Conservation (phyloP, 2,888 invertebrate species). For the Saturnia japonica region DNA sequence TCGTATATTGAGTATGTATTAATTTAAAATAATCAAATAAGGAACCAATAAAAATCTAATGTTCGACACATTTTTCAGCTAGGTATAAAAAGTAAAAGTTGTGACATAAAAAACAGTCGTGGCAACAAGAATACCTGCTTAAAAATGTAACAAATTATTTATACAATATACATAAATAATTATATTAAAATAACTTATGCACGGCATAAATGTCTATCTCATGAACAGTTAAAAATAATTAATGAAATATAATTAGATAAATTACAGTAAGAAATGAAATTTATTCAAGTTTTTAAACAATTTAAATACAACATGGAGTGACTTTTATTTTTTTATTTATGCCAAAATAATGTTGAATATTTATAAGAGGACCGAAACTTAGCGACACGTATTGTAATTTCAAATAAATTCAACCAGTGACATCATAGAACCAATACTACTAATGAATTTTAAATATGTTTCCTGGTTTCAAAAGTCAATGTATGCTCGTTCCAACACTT, state of each 20-base stretch:
- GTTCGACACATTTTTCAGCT: background rate
- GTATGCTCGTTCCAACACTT: background rate
- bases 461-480: constrained; percentile 6
- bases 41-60: constrained; percentile 11
- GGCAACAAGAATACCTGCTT: background rate
- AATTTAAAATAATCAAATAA: constrained; percentile 17
- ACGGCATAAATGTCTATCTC: background rate
- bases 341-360: background rate
- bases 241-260: constrained; percentile 4
- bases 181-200: background rate
- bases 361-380: background rate
- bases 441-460: constrained; percentile 2
- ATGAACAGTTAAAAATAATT: background rate
- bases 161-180: background rate
- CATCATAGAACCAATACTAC: background rate
- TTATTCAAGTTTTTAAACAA: constrained; percentile 10
- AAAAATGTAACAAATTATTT: background rate
- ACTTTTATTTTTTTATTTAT: constrained; percentile 17
- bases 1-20: background rate
- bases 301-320: constrained; percentile 19
- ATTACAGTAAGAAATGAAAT: background rate
- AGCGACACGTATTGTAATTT: background rate
- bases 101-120: constrained; percentile 12
- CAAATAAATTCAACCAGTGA: constrained; percentile 1
- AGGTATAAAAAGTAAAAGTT: constrained; percentile 2